Evolutionary conservation across 35 echinoderm and acorn worm species (phyloP).

Genomic region (Apostichopus parvimensis): DNA sequence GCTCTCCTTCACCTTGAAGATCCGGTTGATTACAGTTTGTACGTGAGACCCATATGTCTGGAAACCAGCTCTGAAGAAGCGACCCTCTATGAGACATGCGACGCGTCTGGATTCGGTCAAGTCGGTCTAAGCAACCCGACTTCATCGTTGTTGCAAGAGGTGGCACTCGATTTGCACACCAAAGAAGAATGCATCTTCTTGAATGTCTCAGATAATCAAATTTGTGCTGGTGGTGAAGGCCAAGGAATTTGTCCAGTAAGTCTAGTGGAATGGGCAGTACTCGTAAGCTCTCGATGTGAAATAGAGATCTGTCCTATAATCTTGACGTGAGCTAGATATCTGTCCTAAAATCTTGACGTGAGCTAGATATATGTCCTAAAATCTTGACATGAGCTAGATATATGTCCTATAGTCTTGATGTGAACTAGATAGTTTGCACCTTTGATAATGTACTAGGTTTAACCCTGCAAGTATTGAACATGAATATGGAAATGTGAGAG

Average conservation of each 20-base stretch:
- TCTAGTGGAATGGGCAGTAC: neutral
- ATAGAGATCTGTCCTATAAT: neutral
- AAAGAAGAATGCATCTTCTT: constrained; percentile 12
- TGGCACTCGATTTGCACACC: neutral
- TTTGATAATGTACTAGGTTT: too few relatives aligned
- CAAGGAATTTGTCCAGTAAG: constrained; percentile 33
- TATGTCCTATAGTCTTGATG: too few relatives aligned
- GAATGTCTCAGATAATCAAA: constrained; percentile 28
- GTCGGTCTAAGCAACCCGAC: neutral
- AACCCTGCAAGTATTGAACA: too few relatives aligned
- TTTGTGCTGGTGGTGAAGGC: constrained; percentile 25
- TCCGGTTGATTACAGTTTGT: neutral
- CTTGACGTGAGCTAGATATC: too few relatives aligned
- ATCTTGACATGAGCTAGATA: too few relatives aligned
- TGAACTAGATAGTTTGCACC: too few relatives aligned
- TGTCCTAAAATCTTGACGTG: too few relatives aligned
- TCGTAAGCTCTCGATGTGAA: neutral
- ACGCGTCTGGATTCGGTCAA: constrained; percentile 14
- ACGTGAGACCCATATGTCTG: constrained; percentile 21
- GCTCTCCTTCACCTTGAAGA: neutral
- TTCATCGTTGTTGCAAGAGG: neutral
- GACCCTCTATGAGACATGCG: constrained; percentile 16
- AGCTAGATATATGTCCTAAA: too few relatives aligned
- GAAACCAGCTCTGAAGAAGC: constrained; percentile 14
- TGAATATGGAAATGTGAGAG: too few relatives aligned